phyloP scores from a whole-genome alignment of 2,113 vertebrate species.

The Campylomormyrus numenius region DNA sequence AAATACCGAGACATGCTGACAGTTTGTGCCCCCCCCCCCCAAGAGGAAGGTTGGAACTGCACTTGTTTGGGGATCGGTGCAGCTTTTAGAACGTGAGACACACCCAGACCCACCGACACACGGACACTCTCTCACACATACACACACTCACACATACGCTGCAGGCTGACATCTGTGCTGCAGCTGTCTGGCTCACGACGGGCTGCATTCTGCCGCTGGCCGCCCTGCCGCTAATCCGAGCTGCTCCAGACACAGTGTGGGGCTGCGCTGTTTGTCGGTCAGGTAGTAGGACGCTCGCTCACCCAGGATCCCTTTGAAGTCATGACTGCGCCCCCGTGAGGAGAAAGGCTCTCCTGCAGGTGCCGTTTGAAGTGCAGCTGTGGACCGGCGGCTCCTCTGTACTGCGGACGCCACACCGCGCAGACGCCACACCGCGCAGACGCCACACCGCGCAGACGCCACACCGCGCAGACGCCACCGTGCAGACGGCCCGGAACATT shows the following conservation, averaged over 20 bases:
- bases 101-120: background rate
- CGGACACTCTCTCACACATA: too few relatives aligned
- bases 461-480: too few relatives aligned
- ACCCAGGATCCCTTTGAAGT: background rate
- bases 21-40: background rate
- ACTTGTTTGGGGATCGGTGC: background rate
- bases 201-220: background rate
- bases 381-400: background rate
- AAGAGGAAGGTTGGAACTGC: background rate
- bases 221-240: background rate
- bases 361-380: background rate
- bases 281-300: background rate
- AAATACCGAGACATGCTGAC: background rate
- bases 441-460: background rate
- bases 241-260: background rate
- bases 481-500: background rate
- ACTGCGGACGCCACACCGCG: background rate
- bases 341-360: background rate
- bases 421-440: too few relatives aligned
- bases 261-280: background rate
- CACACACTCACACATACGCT: background rate
- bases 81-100: background rate
- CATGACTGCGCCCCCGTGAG: background rate
- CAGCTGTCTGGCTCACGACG: background rate
- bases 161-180: background rate